These are phyloP conservation scores for Stegastes partitus DNA, from an alignment of 2,113 vertebrate species.

Conservation along the genomic window DNA sequence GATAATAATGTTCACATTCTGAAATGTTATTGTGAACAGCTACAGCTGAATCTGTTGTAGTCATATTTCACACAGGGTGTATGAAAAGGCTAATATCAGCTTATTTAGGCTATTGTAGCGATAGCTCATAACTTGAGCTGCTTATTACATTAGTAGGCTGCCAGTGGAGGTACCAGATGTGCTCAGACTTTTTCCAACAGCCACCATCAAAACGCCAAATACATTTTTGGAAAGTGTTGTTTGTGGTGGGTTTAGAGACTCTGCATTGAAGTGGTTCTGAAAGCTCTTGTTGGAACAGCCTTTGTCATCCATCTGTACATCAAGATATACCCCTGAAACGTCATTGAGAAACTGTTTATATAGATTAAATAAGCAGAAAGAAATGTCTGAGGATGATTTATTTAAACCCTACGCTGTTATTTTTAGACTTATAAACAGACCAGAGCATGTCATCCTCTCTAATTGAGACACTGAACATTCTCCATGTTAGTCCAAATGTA, in stretches of 20 bases:
- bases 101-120: too few species aligned
- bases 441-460: not conserved
- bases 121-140: too few species aligned
- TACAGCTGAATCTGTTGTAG: too few species aligned
- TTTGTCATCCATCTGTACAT: conserved; percentile 2
- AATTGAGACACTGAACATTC: conserved; percentile 18
- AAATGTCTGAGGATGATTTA: not conserved
- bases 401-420: conserved; percentile 28
- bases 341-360: not conserved
- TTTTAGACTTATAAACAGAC: conserved; percentile 25
- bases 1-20: too few species aligned
- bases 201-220: too few species aligned
- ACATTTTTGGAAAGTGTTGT: not conserved
- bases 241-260: not conserved
- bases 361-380: conserved; percentile 7
- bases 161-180: too few species aligned
- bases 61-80: too few species aligned
- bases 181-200: too few species aligned
- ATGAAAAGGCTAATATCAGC: too few species aligned
- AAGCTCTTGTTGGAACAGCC: not conserved
- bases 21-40: too few species aligned
- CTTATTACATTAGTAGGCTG: too few species aligned
- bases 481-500: conserved; percentile 19
- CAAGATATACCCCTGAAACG: conserved; percentile 22
- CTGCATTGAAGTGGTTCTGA: not conserved